phyloP scores from a whole-genome alignment of 2,113 vertebrate genomes.

The Scophthalmus maximus region DNA sequence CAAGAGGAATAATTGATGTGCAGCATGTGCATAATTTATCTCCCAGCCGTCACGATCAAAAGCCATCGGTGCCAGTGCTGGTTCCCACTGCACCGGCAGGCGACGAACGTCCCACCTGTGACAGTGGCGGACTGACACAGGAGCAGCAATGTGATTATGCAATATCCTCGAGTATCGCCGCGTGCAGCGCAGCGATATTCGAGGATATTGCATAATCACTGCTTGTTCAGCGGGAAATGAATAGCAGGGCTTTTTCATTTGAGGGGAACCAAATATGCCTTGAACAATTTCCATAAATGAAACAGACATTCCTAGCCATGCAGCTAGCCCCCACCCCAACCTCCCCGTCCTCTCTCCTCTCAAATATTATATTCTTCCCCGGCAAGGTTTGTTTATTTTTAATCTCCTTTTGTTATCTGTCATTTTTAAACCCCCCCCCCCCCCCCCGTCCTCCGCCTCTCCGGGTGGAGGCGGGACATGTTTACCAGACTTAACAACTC shows the following conservation, averaged over 20 bases:
- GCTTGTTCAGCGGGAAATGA: slow-evolving; percentile 56
- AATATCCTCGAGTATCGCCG: slow-evolving; percentile 19
- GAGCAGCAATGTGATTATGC: slow-evolving; percentile 29
- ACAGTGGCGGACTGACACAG: slow-evolving; percentile 17
- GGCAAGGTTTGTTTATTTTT: slow-evolving; percentile 75
- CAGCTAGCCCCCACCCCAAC: neutral
- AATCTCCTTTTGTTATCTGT: slow-evolving; percentile 73
- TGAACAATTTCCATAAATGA: slow-evolving; percentile 64
- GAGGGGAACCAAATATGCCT: slow-evolving; percentile 41
- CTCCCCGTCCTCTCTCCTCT: neutral
- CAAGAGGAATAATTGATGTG: slow-evolving; percentile 62
- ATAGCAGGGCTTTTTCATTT: slow-evolving; percentile 36
- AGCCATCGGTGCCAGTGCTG: slow-evolving; percentile 19
- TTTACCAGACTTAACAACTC: slow-evolving; percentile 66
- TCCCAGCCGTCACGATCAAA: slow-evolving; percentile 51
- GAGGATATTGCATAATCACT: slow-evolving; percentile 50
- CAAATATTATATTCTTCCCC: slow-evolving; percentile 45
- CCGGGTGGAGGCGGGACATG: slow-evolving; percentile 38
- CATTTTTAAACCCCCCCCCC: slow-evolving; percentile 40
- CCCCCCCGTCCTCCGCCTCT: neutral
- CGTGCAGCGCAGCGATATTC: slow-evolving; percentile 45
- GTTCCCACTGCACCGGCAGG: neutral
- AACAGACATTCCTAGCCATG: slow-evolving; percentile 50
- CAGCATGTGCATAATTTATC: slow-evolving; percentile 62
- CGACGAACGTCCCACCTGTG: slow-evolving; percentile 28